A percentile compares a stretch with the other conserved stretches of the same genome.
Evolutionary conservation across 2,113 vertebrate species (phyloP).

Genomic region (Caloenas nicobarica): DNA sequence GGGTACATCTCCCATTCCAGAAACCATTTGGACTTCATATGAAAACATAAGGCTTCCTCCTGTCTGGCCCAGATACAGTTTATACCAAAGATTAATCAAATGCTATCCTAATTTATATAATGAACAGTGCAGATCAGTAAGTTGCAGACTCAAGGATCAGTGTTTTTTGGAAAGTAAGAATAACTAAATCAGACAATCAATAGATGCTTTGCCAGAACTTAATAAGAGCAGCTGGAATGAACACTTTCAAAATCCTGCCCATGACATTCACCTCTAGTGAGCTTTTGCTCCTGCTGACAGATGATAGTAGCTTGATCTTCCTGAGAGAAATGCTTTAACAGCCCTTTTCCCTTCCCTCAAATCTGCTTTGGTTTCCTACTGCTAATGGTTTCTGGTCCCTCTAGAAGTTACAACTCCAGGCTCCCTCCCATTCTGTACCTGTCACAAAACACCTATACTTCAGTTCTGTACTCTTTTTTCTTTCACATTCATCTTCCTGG

Average conservation of each 20-base stretch:
- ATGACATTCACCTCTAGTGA: background rate
- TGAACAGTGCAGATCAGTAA: background rate
- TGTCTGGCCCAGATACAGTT: background rate
- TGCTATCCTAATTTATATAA: slow-evolving; percentile 6
- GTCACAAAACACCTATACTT: background rate
- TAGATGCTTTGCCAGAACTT: background rate
- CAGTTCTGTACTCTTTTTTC: background rate
- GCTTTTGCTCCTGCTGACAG: slow-evolving; percentile 28
- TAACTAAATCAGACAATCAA: background rate
- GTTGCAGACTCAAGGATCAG: background rate
- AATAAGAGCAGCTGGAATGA: background rate
- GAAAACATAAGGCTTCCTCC: slow-evolving; percentile 6
- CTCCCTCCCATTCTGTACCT: slow-evolving; percentile 4
- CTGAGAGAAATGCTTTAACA: background rate
- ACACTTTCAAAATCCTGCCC: background rate
- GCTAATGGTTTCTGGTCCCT: background rate
- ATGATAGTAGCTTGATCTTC: background rate
- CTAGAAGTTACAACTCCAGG: background rate
- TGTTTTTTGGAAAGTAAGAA: background rate
- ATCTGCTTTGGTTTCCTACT: background rate
- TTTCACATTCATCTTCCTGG: background rate
- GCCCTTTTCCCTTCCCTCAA: background rate
- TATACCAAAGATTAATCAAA: slow-evolving; percentile 18
- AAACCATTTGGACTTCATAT: background rate
- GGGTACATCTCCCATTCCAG: background rate